Evolutionary conservation across 1,140 invertebrate species (phyloP).

Genomic region (Drosophila subobscura): DNA sequence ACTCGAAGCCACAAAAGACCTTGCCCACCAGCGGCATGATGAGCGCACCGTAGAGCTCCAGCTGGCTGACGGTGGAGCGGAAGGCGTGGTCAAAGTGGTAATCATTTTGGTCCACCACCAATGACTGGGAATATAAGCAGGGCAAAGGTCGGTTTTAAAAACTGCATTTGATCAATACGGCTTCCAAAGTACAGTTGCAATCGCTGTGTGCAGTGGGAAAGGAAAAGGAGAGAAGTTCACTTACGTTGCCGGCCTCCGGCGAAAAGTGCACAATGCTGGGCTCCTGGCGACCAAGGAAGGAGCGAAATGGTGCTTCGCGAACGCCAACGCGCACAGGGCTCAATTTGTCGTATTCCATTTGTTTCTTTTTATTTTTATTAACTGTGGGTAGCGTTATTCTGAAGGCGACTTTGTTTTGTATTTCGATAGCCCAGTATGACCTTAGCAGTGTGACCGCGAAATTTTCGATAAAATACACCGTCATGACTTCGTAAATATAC

Average conservation of each 20-base stretch:
- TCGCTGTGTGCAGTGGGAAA: no score
- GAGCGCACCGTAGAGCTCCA: slow-evolving; percentile 89
- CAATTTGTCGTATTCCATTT: slow-evolving; percentile 3
- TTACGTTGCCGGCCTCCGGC: slow-evolving; percentile 3
- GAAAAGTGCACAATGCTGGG: slow-evolving; percentile 2
- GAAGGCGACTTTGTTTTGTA: no score
- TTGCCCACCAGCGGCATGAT: slow-evolving; percentile 90
- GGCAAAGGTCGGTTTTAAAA: no score
- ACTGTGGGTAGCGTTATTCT: no score
- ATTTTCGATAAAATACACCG: no score
- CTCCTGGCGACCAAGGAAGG: slow-evolving; percentile 1
- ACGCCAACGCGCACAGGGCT: slow-evolving; percentile 33
- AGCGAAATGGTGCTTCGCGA: slow-evolving; percentile 33
- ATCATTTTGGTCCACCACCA: slow-evolving; percentile 36
- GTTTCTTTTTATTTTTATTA: neutral
- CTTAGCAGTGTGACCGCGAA: no score
- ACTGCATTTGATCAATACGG: no score
- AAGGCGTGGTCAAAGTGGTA: slow-evolving; percentile 89
- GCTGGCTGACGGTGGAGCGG: slow-evolving; percentile 84
- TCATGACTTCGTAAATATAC: no score
- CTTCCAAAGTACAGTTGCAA: no score
- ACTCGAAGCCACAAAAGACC: slow-evolving; percentile 88
- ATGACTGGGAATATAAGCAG: no score
- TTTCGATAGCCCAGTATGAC: no score
- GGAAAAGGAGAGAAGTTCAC: neutral